phyloP scores from a whole-genome alignment of 2,888 invertebrate genomes.

The Eumerus sabulonum region DNA sequence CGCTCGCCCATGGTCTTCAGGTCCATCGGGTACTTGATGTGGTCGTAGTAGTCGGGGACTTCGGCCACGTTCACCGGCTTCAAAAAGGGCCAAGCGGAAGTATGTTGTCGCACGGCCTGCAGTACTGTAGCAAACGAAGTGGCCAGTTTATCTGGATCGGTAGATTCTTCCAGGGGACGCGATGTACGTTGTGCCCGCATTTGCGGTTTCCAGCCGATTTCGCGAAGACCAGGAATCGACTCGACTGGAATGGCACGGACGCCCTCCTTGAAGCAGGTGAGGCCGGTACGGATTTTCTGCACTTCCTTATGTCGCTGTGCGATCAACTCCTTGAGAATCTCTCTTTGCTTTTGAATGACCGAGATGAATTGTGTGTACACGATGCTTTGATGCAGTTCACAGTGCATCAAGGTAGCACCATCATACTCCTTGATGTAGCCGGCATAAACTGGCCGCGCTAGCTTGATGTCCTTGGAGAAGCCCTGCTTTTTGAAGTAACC shows the following conservation, averaged over 20 bases:
- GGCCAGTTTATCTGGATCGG: slow-evolving; percentile 83
- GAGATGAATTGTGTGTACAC: slow-evolving; percentile 94
- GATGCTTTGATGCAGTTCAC: slow-evolving; percentile 93
- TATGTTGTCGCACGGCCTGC: slow-evolving; percentile 85
- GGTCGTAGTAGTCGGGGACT: slow-evolving; percentile 96
- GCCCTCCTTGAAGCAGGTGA: slow-evolving; percentile 93
- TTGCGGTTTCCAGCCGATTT: slow-evolving; percentile 87
- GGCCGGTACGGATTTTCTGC: slow-evolving; percentile 87
- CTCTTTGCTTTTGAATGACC: slow-evolving; percentile 91
- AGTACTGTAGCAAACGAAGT: slow-evolving; percentile 82
- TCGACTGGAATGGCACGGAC: slow-evolving; percentile 89
- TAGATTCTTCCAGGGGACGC: slow-evolving; percentile 83
- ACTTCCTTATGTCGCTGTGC: slow-evolving; percentile 91
- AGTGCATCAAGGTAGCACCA: slow-evolving; percentile 97
- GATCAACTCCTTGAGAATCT: slow-evolving; percentile 85
- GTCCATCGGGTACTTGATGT: slow-evolving; percentile 98
- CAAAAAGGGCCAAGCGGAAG: slow-evolving; percentile 94
- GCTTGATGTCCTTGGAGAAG: slow-evolving; percentile 94
- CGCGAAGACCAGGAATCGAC: slow-evolving; percentile 89
- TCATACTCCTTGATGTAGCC: slow-evolving; percentile 98
- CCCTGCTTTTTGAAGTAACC: slow-evolving; percentile 96
- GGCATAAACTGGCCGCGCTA: slow-evolving; percentile 86
- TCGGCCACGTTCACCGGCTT: slow-evolving; percentile 93
- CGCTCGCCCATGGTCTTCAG: slow-evolving; percentile 76
- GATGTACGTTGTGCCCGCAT: slow-evolving; percentile 79